Percentiles rank a stretch among this genome's conserved stretches.
Conservation (phyloP, 2,888 invertebrate species). For the Entomobrya proxima region DNA sequence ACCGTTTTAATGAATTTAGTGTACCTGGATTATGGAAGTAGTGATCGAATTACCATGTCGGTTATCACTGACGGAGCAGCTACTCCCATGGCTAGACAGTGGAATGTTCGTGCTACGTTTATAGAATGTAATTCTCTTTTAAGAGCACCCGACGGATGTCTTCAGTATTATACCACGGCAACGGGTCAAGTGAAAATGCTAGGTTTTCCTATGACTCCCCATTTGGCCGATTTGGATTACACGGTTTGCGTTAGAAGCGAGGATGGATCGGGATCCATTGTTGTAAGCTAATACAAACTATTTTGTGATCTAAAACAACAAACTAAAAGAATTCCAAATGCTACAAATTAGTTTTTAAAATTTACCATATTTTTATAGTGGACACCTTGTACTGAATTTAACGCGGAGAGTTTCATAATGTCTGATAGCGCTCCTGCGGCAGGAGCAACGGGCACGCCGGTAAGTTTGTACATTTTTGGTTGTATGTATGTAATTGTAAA, state of each 20-base stretch:
- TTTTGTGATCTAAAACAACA: too few relatives aligned
- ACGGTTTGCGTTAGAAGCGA: slow-evolving; percentile 73
- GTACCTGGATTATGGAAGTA: slow-evolving; percentile 73
- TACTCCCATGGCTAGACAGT: slow-evolving; percentile 40
- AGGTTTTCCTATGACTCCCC: slow-evolving; percentile 70
- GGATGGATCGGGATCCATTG: slow-evolving; percentile 72
- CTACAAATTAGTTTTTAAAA: neutral
- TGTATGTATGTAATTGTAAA: neutral
- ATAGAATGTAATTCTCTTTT: slow-evolving; percentile 72
- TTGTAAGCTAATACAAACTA: too few relatives aligned
- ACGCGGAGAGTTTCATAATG: slow-evolving; percentile 50
- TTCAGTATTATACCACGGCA: slow-evolving; percentile 70
- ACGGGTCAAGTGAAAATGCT: slow-evolving; percentile 69
- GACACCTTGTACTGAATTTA: slow-evolving; percentile 68
- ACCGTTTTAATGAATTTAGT: too few relatives aligned
- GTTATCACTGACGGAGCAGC: slow-evolving; percentile 73
- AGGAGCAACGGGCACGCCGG: slow-evolving; percentile 40
- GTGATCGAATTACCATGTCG: slow-evolving; percentile 71
- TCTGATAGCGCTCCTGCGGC: neutral
- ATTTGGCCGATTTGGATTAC: slow-evolving; percentile 74
- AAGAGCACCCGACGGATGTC: slow-evolving; percentile 74
- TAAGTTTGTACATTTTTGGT: slow-evolving; percentile 19
- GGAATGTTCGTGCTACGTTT: slow-evolving; percentile 71
- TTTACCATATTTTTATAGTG: slow-evolving; percentile 49
- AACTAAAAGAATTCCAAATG: neutral